phyloP scores from a whole-genome alignment of 1,140 invertebrate species.

The Bombus fervidus region DNA sequence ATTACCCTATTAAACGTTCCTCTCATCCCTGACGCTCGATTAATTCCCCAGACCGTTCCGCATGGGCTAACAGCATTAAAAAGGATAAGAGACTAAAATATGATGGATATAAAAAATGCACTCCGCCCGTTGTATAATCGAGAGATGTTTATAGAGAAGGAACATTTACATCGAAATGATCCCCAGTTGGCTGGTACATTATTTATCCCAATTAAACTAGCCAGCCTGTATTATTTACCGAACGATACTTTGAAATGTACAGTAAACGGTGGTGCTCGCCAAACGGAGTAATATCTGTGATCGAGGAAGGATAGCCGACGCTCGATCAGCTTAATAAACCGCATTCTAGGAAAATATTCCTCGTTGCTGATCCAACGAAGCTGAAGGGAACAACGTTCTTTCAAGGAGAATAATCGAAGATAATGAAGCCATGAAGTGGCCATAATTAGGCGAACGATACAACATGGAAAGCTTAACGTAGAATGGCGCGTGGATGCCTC shows the following conservation, averaged over 20 bases:
- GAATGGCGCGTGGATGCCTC: conserved; percentile 1
- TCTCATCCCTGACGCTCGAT: conserved; percentile 2
- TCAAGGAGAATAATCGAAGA: conserved; percentile 32
- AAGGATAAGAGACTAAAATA: conserved; percentile 7
- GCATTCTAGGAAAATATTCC: conserved; percentile 4
- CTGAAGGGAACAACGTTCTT: not conserved
- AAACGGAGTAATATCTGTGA: not conserved
- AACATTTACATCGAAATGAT: not conserved
- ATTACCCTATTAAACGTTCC: conserved; percentile 3
- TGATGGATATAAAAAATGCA: conserved; percentile 6
- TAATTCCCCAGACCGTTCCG: conserved; percentile 6
- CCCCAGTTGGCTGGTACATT: not conserved
- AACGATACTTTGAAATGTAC: not conserved
- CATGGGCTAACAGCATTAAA: not conserved
- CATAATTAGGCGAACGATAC: conserved; percentile 24
- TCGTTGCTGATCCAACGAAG: no score
- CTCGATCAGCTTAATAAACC: not conserved
- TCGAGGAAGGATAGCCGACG: no score
- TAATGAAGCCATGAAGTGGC: conserved; percentile 37
- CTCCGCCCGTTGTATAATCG: not conserved
- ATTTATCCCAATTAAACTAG: not conserved
- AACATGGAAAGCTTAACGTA: conserved; percentile 1
- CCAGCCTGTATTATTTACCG: not conserved
- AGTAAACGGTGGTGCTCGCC: not conserved
- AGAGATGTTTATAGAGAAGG: not conserved